Evolutionary conservation across 2,797 vertebrate genomes (phyloP), one percentile per base, ranked within the genome.

Genomic region (Chiroxiphia lanceolata): DNA sequence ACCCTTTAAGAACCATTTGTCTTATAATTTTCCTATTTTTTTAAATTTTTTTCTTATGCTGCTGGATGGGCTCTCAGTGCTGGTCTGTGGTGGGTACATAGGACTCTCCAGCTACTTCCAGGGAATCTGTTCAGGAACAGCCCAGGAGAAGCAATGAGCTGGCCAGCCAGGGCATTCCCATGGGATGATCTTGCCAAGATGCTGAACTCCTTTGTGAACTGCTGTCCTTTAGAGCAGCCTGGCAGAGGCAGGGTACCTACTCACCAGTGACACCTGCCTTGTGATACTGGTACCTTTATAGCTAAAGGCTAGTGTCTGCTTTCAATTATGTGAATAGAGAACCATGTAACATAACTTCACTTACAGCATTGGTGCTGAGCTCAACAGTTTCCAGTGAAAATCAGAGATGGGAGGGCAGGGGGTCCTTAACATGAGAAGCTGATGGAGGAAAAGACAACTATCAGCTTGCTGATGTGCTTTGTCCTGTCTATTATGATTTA

Each of bases 11-110:
- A 63, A 69, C 27, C 80, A 18, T 38, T 81, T 53, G 38, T 89
- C 71, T 89, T 44, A 64, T 91, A 93, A 83, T 85, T 95, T 90
- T 88, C 36, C 9, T 93, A 27, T 80, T 80, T 77, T 61, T 63
- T 86, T 38, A 80, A 26, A 68, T 75, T 82, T 63, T 84, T 64
- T 82, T 89, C 65, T 88, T 47, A 42, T 76, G 57, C 42, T 33
- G 76, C 15, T 61, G 29, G 25, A 70, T 64, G 10, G 25, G 40
- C 22, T 81, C 47, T n/a, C 19, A 17, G n/a, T 34, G 67, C n/a
- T 1, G 2, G 61, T 9, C 50, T 15, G 6, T 3, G 42, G n/a
- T 12, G 22, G 44, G 23, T 63, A 51, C 18, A 10, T 11, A 80
- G 54, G 60, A 44, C 18, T 15, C 21, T 23, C 47, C 40, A 64